These are phyloP conservation scores for Stenichneumon culpator DNA, from an alignment of 2,888 invertebrate genomes.

Conservation along the genomic window DNA sequence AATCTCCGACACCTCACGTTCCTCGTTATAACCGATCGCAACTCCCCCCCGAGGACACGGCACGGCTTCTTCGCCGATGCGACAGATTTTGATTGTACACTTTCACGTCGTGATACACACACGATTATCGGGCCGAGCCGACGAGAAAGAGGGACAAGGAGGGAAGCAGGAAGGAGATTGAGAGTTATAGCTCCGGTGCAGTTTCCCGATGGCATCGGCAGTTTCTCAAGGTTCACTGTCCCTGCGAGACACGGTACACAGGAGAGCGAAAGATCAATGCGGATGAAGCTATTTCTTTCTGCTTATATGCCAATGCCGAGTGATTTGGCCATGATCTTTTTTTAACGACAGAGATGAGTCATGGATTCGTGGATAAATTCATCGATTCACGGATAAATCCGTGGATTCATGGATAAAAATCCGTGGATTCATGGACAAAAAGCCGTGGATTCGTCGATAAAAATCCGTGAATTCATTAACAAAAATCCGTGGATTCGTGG, in stretches of 20 bases:
- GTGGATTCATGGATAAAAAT: no score
- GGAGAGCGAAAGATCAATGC: slow-evolving; percentile 41
- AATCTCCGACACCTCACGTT: slow-evolving; percentile 64
- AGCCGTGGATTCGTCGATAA: no score
- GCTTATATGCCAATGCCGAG: background rate
- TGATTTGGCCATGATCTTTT: no score
- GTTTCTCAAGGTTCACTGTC: slow-evolving; percentile 31
- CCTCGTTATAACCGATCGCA: slow-evolving; percentile 23
- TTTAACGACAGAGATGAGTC: no score
- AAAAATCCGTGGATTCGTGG: no score
- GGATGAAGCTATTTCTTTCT: slow-evolving; percentile 40
- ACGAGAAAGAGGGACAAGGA: slow-evolving; percentile 39
- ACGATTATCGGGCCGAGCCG: background rate
- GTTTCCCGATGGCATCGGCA: slow-evolving; percentile 57
- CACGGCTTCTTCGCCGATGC: slow-evolving; percentile 63
- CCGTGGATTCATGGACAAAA: no score
- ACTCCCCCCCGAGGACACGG: slow-evolving; percentile 49
- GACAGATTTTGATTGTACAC: slow-evolving; percentile 76
- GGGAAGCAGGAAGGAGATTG: slow-evolving; percentile 35
- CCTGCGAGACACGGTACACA: background rate
- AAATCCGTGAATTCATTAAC: no score
- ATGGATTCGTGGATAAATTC: no score
- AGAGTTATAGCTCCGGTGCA: slow-evolving; percentile 50
- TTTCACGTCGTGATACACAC: slow-evolving; percentile 68
- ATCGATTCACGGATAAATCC: no score